Evolutionary conservation across 2,797 vertebrate species (phyloP), one percentile per base, ranked within the genome.

Genomic region (Argentina silus): DNA sequence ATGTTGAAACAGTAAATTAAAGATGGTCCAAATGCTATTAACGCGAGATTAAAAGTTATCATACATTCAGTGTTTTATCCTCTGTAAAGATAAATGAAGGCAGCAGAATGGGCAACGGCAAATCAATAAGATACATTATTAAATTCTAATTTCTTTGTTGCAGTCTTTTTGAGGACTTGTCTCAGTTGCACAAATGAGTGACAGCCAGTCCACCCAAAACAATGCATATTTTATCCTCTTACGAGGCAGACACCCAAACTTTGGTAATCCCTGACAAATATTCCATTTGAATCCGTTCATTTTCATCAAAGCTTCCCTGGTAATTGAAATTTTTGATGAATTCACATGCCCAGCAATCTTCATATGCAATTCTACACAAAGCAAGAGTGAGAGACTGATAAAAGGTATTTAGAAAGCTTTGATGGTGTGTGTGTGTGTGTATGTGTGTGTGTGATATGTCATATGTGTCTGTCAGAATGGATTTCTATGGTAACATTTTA

Each of bases 241-340:
- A 78, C 66, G 23, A 70, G 69, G 68, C 50, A 78, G 61, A 77
- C 76, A 75, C 81, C 76, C 81, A 77, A 81, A 77, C 74, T 73
- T 78, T 21, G 70, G 72, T 80, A 83, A 86, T 84, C 83, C 78
- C 71, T 69, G 67, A 73, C 75, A 85, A 72, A 82, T 83, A 78
- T 79, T 78, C 76, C 72, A 57, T 72, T 48, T 72, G 43, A 73
- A 74, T 69, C 74, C 77, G 64, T 60, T 75, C 36, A 70, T 78
- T 70, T 66, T 81, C 78, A 76, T 82, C 61, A 77, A 69, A 78
- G 67, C 64, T 73, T 66, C 77, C 19, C 60, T 74, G 44, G 8
- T 71, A 64, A 71, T 75, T 75, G 74, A 9, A 3, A 66, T 48
- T 48, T 75, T 70, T 74, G 68, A 78, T 81, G 70, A 74, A 75